Evolutionary conservation across 2,888 invertebrate species (phyloP), one percentile per base, ranked within the genome.

Genomic region (Neocrepidodera transversa): DNA sequence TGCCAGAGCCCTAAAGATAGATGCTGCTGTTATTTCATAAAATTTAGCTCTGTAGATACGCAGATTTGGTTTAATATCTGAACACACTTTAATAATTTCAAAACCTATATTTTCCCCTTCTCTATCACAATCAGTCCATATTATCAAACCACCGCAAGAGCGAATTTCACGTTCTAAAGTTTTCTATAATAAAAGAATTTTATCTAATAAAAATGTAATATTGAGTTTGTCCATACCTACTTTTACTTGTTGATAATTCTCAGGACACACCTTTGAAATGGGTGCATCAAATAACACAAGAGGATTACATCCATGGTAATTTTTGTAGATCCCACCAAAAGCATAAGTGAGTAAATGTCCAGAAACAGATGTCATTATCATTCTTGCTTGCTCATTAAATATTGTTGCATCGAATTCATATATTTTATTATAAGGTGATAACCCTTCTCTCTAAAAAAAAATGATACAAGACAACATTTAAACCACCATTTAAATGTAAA

Each of bases 61-160:
- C 40, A 94, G 81, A 74, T 86, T 87, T 4, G 85, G 87, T 73
- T 93, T 94, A 0, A 91, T 79, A n/a, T 86, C 87, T 61, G 83
- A 85, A 75, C 98, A 99, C 5, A 97, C 95, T 64, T 78, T 92
- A 81, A 98, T 95, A 26, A 99, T 88, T 84, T 99, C 98, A 83
- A 88, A 97, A 0, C 97, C 99, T 77, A 99, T 99, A 78, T 98
- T 97, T 81, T 99, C 98, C 23, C 98, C 98, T 83, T 99, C 99
- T 80, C 99, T 87, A 83, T 99, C 99, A 82, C 99, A 97, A 93
- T 99, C 99, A 1, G 99, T 99, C 99, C 99, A 99, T 69, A 99
- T 92, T 13, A 99, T 92, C 2, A 99, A 82, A 0, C 87, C 87
- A 66, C 85, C 81, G 70, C 91, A 91, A 28, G 79, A 75, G 13